These are phyloP conservation scores for Chelonus insularis DNA, from an alignment of 1,140 invertebrate species.

Conservation along the genomic window DNA sequence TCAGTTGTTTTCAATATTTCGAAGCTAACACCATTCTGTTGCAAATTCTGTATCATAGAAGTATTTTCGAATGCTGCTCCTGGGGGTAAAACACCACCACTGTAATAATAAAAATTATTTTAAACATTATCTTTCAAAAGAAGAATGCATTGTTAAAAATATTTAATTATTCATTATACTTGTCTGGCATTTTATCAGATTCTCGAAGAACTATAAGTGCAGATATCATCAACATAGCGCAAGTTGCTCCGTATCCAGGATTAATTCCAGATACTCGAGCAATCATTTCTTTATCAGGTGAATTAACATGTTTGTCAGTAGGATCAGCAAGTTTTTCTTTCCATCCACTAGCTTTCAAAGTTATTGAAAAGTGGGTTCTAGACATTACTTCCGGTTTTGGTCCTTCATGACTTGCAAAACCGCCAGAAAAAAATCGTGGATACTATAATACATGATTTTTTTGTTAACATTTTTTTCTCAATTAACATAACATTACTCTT, in stretches of 20 bases:
- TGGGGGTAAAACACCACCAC: slow-evolving; percentile 60
- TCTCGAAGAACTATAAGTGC: slow-evolving; percentile 79
- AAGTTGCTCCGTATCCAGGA: slow-evolving; percentile 84
- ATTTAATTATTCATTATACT: slow-evolving; percentile 40
- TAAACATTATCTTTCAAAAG: slow-evolving; percentile 12
- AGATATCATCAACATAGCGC: slow-evolving; percentile 69
- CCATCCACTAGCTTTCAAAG: slow-evolving; percentile 80
- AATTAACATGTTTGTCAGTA: slow-evolving; percentile 64
- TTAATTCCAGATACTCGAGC: slow-evolving; percentile 68
- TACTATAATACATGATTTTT: slow-evolving; percentile 58
- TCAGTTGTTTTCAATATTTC: slow-evolving; percentile 55
- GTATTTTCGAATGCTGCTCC: slow-evolving; percentile 67
- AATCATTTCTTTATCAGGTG: slow-evolving; percentile 70
- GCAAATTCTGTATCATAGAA: slow-evolving; percentile 64
- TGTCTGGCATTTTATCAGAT: slow-evolving; percentile 71
- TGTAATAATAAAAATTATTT: slow-evolving; percentile 37
- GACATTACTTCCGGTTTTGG: slow-evolving; percentile 69
- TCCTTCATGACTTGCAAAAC: slow-evolving; percentile 69
- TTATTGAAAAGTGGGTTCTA: slow-evolving; percentile 67
- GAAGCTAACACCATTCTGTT: slow-evolving; percentile 66
- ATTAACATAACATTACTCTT: slow-evolving; percentile 8
- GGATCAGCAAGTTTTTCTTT: slow-evolving; percentile 65
- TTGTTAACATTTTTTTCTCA: background rate
- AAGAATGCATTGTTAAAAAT: background rate
- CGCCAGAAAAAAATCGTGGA: slow-evolving; percentile 75